Base-by-base conservation (phyloP, 2,797 vertebrate genomes). In the Coilia nasus region DNA sequence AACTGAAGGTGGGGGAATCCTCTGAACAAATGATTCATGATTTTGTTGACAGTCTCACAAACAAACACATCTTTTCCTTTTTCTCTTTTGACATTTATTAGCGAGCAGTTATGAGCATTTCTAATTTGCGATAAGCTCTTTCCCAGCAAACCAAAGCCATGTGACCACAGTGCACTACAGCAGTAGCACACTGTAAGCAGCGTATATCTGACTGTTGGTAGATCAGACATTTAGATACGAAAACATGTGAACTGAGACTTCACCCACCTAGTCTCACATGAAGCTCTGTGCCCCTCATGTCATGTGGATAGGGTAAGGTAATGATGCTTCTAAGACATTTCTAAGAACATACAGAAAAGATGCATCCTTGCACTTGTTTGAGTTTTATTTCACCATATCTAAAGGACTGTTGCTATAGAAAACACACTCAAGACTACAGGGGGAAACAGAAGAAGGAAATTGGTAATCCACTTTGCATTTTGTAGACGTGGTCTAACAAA, bases 81-180 rank as follows among this genome's bases (percentile, higher is more conserved):
- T 9, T 44, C 15, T 75, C 31, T 9, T 54, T 64, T 67, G 84
- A 85, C 84, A 85, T 82, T 85, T 85, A 9, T 78, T 78, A 78
- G 21, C 67, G 28, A 15, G 5, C n/a, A 28, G 35, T 2, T 1
- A 19, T n/a, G 19, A 71, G 2, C 15, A 15, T 14, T 31, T 35
- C 28, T 75, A 23, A 35, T 75, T 71, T 41, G 15, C 19, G 57
- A 59, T 59, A 3, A 59, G 57, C 57, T 75, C 6, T 35, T 19
- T 35, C n/a, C 28, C 6, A 15, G 4, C 5, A 35, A 15, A 35
- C 14, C 11, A 78, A 21, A 19, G 57, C 57, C 57, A 59, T 59
- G 17, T 59, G 57, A 59, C 17, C 11, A 11, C 19, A 5, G 19
- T 59, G 57, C 57, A 19, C 57, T 21, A 75, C 17, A 17, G 14